Evolutionary conservation across 2,113 vertebrate genomes (phyloP).

Genomic region (cattle (Bos taurus)): DNA sequence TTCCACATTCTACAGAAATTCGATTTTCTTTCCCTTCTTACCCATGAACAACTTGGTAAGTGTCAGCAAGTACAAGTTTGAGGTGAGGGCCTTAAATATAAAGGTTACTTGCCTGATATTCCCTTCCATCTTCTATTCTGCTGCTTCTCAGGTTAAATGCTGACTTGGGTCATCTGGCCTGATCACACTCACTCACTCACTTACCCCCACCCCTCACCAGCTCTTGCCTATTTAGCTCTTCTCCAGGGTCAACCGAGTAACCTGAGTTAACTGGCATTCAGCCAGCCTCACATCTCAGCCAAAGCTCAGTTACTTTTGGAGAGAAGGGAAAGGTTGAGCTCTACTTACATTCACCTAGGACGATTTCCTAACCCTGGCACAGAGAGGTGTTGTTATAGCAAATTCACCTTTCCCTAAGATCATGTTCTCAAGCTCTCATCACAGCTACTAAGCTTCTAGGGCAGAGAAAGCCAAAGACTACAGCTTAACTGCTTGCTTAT

Average conservation of each 20-base stretch:
- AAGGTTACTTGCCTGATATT: background rate
- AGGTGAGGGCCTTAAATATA: background rate
- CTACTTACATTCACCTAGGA: slow-evolving; percentile 7
- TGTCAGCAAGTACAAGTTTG: background rate
- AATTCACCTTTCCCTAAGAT: background rate
- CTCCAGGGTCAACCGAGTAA: slow-evolving; percentile 31
- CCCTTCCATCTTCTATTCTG: background rate
- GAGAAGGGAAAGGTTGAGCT: slow-evolving; percentile 2
- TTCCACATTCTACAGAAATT: background rate
- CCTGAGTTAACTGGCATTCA: background rate
- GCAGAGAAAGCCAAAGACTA: slow-evolving; percentile 20
- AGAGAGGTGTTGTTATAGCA: background rate
- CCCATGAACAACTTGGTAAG: background rate
- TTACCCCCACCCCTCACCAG: background rate
- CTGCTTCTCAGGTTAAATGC: background rate
- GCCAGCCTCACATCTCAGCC: slow-evolving; percentile 4
- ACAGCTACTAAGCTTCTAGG: background rate
- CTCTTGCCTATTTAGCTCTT: slow-evolving; percentile 16
- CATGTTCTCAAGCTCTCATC: background rate
- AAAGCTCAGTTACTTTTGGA: slow-evolving; percentile 27
- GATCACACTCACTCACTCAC: background rate
- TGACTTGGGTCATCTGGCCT: background rate
- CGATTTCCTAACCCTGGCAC: slow-evolving; percentile 16
- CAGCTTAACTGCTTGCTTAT: background rate
- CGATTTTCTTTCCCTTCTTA: background rate